phyloP scores from a whole-genome alignment of 2,113 vertebrate species.

The Calidris pygmaea region DNA sequence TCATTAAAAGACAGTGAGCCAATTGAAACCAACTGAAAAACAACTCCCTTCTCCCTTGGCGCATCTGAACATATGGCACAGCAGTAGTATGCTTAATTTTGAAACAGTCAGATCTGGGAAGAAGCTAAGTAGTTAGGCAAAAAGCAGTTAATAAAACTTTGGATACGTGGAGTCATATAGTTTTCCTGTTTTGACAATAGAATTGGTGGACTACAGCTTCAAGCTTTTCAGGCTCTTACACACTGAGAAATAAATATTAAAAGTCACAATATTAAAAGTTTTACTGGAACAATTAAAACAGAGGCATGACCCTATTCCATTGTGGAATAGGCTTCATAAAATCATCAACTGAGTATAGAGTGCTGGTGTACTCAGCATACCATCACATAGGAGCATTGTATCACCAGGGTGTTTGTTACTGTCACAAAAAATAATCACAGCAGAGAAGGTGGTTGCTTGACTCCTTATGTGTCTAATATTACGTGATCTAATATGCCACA shows the following conservation, averaged over 20 bases:
- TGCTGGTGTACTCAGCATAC: not conserved
- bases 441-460: not conserved
- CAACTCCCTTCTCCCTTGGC: not conserved
- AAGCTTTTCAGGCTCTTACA: not conserved
- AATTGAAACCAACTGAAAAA: conserved; percentile 47
- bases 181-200: not conserved
- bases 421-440: not conserved
- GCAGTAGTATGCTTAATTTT: conserved; percentile 32
- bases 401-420: not conserved
- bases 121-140: conserved; percentile 19
- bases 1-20: conserved; percentile 41
- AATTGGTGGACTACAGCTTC: not conserved
- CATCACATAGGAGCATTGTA: not conserved
- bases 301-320: not conserved
- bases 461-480: not conserved
- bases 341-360: not conserved
- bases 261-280: not conserved
- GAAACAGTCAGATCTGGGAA: conserved; percentile 25
- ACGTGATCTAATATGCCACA: not conserved
- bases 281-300: not conserved
- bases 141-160: conserved; percentile 14
- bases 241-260: not conserved
- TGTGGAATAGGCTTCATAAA: not conserved
- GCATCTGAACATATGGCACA: conserved; percentile 10
- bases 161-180: not conserved